Conservation (phyloP, 2,888 invertebrate genomes). For the Lamellibrachia satsuma region DNA sequence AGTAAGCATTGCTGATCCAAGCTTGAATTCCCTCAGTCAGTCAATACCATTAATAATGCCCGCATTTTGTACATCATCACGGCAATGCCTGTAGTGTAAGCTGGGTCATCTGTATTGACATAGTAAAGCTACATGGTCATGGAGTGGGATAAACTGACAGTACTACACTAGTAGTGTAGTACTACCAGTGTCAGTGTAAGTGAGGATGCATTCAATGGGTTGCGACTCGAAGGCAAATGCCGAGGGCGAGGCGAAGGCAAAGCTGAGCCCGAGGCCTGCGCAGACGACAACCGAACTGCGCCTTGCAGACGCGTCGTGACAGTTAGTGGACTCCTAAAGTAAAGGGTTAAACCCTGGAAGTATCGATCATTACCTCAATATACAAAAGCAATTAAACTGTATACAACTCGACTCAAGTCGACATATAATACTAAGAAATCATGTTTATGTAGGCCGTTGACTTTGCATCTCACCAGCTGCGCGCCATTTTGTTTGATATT, state of each 20-base stretch:
- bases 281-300: background rate
- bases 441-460: background rate
- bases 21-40: too few relatives aligned
- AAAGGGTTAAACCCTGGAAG: background rate
- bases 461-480: background rate
- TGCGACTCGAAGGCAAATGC: background rate
- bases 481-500: background rate
- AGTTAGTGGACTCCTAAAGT: background rate
- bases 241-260: background rate
- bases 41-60: too few relatives aligned
- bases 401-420: background rate
- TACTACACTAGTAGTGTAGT: too few relatives aligned
- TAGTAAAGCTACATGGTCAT: too few relatives aligned
- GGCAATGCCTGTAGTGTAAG: too few relatives aligned
- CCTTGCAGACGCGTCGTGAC: background rate
- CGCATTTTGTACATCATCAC: too few relatives aligned
- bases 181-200: background rate
- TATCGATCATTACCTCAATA: background rate
- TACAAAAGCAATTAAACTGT: background rate
- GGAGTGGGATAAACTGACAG: too few relatives aligned
- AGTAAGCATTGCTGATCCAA: too few relatives aligned
- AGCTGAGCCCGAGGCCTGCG: background rate
- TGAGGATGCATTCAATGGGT: background rate
- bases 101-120: too few relatives aligned
- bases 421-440: background rate